These are phyloP conservation scores for Drosophila truncata DNA, from an alignment of 1,140 invertebrate genomes.

Conservation along the genomic window DNA sequence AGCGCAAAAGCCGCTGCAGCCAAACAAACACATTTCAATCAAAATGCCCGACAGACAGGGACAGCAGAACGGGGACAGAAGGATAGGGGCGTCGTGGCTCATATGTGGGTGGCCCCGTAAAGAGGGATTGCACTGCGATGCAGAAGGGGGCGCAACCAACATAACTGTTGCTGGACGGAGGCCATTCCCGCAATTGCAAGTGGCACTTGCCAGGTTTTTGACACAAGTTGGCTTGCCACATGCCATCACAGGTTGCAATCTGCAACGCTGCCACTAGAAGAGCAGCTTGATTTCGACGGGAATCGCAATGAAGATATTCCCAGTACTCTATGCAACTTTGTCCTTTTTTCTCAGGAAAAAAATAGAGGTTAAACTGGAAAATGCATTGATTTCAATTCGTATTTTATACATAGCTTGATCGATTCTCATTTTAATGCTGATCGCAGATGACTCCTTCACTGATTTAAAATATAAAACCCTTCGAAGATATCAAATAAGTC, in stretches of 20 bases:
- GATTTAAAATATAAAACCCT: too few relatives aligned
- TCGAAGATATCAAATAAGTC: too few relatives aligned
- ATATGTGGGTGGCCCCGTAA: constrained; percentile 63
- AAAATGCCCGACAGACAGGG: constrained; percentile 62
- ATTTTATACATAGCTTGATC: too few relatives aligned
- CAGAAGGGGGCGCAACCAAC: constrained; percentile 11
- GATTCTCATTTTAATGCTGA: too few relatives aligned
- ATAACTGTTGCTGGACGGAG: constrained; percentile 66
- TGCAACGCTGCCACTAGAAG: constrained; percentile 21
- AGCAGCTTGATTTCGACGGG: constrained; percentile 58
- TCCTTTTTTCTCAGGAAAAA: constrained; percentile 23
- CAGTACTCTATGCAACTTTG: constrained; percentile 42
- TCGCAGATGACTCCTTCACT: too few relatives aligned
- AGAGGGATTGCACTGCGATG: neutral
- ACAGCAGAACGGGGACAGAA: constrained; percentile 19
- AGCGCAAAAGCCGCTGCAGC: constrained; percentile 62
- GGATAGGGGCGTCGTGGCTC: constrained; percentile 5
- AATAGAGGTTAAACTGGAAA: too few relatives aligned
- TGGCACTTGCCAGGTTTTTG: constrained; percentile 77
- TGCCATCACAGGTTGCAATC: constrained; percentile 33
- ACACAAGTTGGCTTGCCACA: constrained; percentile 59
- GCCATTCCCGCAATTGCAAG: constrained; percentile 67
- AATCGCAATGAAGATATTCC: constrained; percentile 64
- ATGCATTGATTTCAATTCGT: too few relatives aligned
- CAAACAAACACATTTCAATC: constrained; percentile 83